phyloP scores from a whole-genome alignment of 2,888 invertebrate species.

The Unio pictorum region DNA sequence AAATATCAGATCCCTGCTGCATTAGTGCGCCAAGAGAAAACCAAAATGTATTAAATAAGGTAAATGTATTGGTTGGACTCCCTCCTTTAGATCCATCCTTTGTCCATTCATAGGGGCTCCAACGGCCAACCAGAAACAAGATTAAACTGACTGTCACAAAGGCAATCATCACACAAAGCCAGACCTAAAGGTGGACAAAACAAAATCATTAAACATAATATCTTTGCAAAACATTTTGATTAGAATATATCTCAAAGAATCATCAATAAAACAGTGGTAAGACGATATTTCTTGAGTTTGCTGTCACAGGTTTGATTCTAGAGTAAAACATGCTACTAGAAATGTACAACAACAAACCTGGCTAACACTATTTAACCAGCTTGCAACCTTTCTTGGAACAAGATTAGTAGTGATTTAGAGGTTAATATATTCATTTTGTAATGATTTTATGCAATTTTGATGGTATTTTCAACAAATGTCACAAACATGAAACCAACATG shows the following conservation, averaged over 20 bases:
- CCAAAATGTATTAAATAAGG: slow-evolving; percentile 96
- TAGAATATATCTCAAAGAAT: not conserved
- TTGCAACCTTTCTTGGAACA: too few species aligned
- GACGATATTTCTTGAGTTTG: too few species aligned
- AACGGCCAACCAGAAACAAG: slow-evolving; percentile 95
- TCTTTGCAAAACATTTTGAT: not conserved
- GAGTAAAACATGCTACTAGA: too few species aligned
- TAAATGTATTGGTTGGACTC: slow-evolving; percentile 76
- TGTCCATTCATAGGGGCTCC: slow-evolving; percentile 96
- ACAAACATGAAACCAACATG: too few species aligned
- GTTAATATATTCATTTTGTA: too few species aligned
- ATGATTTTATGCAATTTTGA: too few species aligned
- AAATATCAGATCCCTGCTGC: slow-evolving; percentile 98
- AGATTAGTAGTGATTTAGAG: too few species aligned
- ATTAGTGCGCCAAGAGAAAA: slow-evolving; percentile 97
- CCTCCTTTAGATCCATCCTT: slow-evolving; percentile 42
- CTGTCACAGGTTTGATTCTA: too few species aligned
- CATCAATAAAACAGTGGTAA: too few species aligned
- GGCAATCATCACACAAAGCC: slow-evolving; percentile 89
- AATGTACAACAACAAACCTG: too few species aligned
- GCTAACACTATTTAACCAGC: too few species aligned
- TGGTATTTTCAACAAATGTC: too few species aligned
- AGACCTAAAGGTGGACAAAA: slow-evolving; percentile 76
- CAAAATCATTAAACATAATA: not conserved
- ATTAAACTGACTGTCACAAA: slow-evolving; percentile 97